These are phyloP conservation scores for Iguana delicatissima DNA, from an alignment of 2,797 vertebrate genomes.

Conservation along the genomic window DNA sequence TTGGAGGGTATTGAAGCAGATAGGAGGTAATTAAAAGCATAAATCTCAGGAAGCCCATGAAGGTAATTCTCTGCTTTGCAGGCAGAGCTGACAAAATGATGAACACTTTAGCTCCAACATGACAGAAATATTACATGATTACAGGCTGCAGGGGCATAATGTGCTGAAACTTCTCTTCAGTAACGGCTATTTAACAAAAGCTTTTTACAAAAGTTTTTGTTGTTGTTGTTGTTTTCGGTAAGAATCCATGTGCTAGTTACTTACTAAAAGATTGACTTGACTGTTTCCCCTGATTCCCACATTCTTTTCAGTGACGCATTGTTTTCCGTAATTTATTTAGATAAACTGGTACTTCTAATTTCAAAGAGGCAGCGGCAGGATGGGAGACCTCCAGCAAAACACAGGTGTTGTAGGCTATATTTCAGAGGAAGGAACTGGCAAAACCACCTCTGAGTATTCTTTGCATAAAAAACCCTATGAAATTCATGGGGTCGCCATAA, in stretches of 20 bases:
- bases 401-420: too few relatives aligned
- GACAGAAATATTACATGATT: constrained; percentile 80
- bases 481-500: too few relatives aligned
- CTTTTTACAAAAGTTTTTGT: constrained; percentile 67
- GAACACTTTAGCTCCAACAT: constrained; percentile 77
- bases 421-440: too few relatives aligned
- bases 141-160: constrained; percentile 63
- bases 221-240: constrained; percentile 32
- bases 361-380: neutral
- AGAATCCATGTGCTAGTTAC: constrained; percentile 57
- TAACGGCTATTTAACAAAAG: constrained; percentile 66
- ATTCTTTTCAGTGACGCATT: constrained; percentile 47
- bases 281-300: neutral
- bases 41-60: constrained; percentile 80
- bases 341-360: constrained; percentile 22
- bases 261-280: constrained; percentile 45
- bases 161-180: constrained; percentile 68
- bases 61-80: constrained; percentile 80
- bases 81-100: constrained; percentile 84
- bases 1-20: constrained; percentile 76
- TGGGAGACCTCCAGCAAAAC: neutral
- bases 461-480: too few relatives aligned
- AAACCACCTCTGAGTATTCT: too few relatives aligned
- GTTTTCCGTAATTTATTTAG: constrained; percentile 38
- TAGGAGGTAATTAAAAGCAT: constrained; percentile 84